Evolutionary conservation across 2,113 vertebrate species (phyloP).

Genomic region (Amphiprion percula): DNA sequence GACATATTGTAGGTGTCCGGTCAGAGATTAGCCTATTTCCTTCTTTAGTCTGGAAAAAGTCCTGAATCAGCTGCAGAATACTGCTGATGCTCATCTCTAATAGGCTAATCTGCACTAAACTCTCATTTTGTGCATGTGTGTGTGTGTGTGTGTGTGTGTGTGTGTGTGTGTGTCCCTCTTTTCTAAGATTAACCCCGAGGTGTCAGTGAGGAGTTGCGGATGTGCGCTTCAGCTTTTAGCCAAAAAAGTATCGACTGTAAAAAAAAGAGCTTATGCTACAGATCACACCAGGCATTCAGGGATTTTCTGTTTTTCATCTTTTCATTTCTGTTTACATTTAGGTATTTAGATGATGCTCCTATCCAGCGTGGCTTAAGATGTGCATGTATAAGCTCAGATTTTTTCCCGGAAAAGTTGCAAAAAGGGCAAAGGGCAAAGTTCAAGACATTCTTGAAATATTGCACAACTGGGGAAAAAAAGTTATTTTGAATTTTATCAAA

Average conservation of each 20-base stretch:
- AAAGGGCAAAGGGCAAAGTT: constrained; percentile 26
- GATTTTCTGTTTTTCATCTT: constrained; percentile 34
- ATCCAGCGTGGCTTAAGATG: constrained; percentile 3
- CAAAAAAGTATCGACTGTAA: constrained; percentile 13
- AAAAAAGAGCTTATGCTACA: constrained; percentile 33
- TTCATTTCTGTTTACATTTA: constrained; percentile 15
- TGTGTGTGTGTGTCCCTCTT: constrained; percentile 18
- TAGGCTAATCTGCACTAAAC: constrained; percentile 65
- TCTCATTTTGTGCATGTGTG: constrained; percentile 21
- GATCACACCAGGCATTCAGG: constrained; percentile 40
- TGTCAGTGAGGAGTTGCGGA: constrained; percentile 38
- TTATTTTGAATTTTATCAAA: constrained; percentile 1
- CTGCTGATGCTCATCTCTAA: constrained; percentile 75
- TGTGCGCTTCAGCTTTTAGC: constrained; percentile 29
- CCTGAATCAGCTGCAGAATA: constrained; percentile 74
- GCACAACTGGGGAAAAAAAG: not conserved
- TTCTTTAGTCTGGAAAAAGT: constrained; percentile 53
- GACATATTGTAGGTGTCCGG: constrained; percentile 61
- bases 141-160: constrained; percentile 1
- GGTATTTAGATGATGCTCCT: constrained; percentile 20
- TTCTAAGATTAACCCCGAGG: constrained; percentile 60
- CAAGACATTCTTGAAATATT: not conserved
- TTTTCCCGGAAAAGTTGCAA: constrained; percentile 1
- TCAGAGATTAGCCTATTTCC: constrained; percentile 69
- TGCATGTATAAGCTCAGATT: constrained; percentile 1